Evolutionary conservation across 2,888 invertebrate genomes (phyloP).

Genomic region (Anagyrus pseudococci): DNA sequence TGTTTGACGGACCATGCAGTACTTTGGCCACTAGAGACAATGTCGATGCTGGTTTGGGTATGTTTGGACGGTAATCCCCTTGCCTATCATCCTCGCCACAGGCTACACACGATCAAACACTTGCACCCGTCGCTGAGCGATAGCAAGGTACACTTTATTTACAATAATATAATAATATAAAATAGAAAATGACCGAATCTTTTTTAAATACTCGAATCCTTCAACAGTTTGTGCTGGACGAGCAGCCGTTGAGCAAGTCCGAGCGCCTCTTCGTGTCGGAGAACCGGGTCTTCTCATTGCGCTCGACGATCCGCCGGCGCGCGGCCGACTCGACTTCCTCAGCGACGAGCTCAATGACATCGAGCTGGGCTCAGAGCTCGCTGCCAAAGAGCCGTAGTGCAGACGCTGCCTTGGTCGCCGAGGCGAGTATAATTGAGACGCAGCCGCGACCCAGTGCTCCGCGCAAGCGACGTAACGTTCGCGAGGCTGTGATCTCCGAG

Average conservation of each 20-base stretch:
- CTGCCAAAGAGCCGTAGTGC: too few relatives aligned
- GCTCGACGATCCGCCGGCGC: slow-evolving; percentile 24
- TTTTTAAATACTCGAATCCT: slow-evolving; percentile 26
- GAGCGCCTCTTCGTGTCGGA: slow-evolving; percentile 63
- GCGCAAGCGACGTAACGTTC: slow-evolving; percentile 50
- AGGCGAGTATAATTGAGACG: too few relatives aligned
- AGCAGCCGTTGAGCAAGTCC: slow-evolving; percentile 62
- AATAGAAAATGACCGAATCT: not conserved
- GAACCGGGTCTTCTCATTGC: slow-evolving; percentile 49
- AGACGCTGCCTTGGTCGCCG: too few relatives aligned
- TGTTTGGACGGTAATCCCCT: slow-evolving; percentile 71
- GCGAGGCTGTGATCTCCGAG: slow-evolving; percentile 61
- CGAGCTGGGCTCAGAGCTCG: not conserved
- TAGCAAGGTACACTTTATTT: slow-evolving; percentile 56
- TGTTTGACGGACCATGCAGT: slow-evolving; percentile 69
- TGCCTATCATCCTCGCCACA: slow-evolving; percentile 69
- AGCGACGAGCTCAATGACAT: not conserved
- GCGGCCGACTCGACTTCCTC: not conserved
- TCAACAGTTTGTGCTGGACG: slow-evolving; percentile 68
- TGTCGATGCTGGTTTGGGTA: slow-evolving; percentile 65
- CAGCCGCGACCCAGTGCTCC: too few relatives aligned
- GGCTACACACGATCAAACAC: slow-evolving; percentile 65
- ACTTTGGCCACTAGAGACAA: slow-evolving; percentile 65
- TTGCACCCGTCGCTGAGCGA: slow-evolving; percentile 66
- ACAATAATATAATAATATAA: not conserved